Evolutionary conservation across 2,797 vertebrate species (phyloP), one percentile per base, ranked within the genome.

Genomic region (Poeciliopsis turneri): DNA sequence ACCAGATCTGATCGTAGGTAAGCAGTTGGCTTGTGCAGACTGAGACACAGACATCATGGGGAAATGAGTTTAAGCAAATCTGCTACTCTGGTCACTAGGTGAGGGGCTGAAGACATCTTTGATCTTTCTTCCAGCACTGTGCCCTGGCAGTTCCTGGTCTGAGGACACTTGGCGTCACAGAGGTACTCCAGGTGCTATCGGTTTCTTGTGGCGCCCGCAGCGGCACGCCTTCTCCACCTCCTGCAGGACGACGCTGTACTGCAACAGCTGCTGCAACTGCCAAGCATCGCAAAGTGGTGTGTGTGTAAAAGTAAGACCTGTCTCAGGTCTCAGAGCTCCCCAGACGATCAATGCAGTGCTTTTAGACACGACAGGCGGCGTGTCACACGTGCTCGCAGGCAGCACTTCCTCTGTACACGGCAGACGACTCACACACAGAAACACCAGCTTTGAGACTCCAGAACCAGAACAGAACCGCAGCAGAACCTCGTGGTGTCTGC

Each of bases 141-240:
- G 98, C 80, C 96, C 87, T 97, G 96, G 83, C 98, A 99, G 84
- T 96, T 95, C 5, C 97, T 96, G 75, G 94, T 97, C 80, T 96
- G 95, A 1, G 95, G 87, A 89, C 98, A 99, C 70, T 99, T 99
- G 18, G 97, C 96, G 90, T 99, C 98, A 83, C 98, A 99, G 45
- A 98, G 87, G 55, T 98, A 98, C n/a, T 97, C 95, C 83, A n/a
- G n/a, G n/a, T 97, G 98, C 93, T 96, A 98, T 96, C 83, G 88
- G 82, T 75, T 95, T 97, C 46, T 93, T 96, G 92, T 99, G 96
- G 68, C 96, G 97, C 0, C 97, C 98, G 94, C 98, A 99, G 18
- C 98, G 95, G 90, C 98, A 99, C 36, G 96, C 96, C 51, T 97
- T 98, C 88, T 98, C 97, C 84, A 99, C 98, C 89, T 98, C 98